Conservation (phyloP, 2,113 vertebrate genomes). For the Montifringilla adamsi region DNA sequence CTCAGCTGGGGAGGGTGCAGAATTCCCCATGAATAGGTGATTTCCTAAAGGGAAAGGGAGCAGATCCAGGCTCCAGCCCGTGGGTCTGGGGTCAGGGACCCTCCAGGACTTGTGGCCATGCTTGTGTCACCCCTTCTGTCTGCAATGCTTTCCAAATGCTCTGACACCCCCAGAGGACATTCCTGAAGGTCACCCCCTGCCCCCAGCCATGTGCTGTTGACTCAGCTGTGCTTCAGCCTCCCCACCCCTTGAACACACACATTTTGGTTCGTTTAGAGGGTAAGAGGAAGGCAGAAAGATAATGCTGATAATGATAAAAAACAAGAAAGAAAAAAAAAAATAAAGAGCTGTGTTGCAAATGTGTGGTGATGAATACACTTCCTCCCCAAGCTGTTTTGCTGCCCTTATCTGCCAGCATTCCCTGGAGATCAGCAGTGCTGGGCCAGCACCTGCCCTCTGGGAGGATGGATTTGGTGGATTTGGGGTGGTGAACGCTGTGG, state of each 20-base stretch:
- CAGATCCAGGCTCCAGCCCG: rapidly evolving
- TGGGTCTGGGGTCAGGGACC: background rate
- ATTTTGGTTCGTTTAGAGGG: background rate
- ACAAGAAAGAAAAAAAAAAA: background rate
- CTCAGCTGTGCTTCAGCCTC: conserved; percentile 35
- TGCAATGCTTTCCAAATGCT: background rate
- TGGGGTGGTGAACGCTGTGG: rapidly evolving
- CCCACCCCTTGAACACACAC: conserved; percentile 6
- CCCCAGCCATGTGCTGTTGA: conserved; percentile 8
- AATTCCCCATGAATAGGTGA: background rate
- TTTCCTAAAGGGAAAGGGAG: background rate
- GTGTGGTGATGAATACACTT: conserved; percentile 43
- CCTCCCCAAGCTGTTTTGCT: background rate
- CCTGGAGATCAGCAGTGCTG: background rate
- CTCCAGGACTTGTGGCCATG: background rate
- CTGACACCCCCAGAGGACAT: background rate
- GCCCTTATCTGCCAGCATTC: background rate
- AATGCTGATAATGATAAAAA: background rate
- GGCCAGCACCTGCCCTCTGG: background rate
- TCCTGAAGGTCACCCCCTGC: background rate
- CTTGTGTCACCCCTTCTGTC: background rate
- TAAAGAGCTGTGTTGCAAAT: conserved; percentile 29
- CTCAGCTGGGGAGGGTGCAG: background rate
- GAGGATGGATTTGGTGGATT: background rate
- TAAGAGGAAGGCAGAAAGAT: conserved; percentile 55